Conservation (phyloP, 1,140 invertebrate genomes). For the Oncopodura yosiiana region DNA sequence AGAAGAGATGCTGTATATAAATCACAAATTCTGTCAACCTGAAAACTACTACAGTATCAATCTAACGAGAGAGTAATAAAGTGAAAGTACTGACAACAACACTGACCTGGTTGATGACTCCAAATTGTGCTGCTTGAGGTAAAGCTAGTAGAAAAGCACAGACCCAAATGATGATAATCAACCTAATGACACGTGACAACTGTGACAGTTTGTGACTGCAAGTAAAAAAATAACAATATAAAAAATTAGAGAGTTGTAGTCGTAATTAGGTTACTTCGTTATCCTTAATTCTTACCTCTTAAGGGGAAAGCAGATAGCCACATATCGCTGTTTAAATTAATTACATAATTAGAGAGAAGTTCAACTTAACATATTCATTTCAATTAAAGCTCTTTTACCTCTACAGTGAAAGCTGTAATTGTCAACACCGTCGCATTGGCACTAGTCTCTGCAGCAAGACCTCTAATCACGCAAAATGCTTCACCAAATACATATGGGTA, state of each 20-base stretch:
- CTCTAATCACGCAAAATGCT: constrained; percentile 61
- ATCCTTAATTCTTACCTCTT: no score
- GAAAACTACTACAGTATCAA: no score
- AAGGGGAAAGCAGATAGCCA: background rate
- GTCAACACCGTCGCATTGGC: constrained; percentile 85
- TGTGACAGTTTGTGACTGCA: constrained; percentile 38
- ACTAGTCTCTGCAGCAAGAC: constrained; percentile 65
- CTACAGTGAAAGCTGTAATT: constrained; percentile 76
- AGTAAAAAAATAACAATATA: no score
- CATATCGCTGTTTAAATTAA: no score
- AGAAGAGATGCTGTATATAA: no score
- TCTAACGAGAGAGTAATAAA: background rate
- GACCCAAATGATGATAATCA: constrained; percentile 52
- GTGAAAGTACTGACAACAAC: background rate
- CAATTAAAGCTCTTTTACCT: constrained; percentile 39
- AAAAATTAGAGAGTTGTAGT: no score
- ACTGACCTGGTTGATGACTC: constrained; percentile 36
- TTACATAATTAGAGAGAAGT: constrained; percentile 60
- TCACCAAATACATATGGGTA: constrained; percentile 64
- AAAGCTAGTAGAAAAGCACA: constrained; percentile 56
- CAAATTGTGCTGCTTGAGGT: constrained; percentile 51
- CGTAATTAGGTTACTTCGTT: no score
- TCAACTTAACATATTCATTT: constrained; percentile 80
- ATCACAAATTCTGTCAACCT: no score
- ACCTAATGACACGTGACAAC: constrained; percentile 49